Percentiles rank a stretch among this genome's conserved stretches.
phyloP scores from a whole-genome alignment of 2,797 vertebrate species.

The Enteromius viviparus region DNA sequence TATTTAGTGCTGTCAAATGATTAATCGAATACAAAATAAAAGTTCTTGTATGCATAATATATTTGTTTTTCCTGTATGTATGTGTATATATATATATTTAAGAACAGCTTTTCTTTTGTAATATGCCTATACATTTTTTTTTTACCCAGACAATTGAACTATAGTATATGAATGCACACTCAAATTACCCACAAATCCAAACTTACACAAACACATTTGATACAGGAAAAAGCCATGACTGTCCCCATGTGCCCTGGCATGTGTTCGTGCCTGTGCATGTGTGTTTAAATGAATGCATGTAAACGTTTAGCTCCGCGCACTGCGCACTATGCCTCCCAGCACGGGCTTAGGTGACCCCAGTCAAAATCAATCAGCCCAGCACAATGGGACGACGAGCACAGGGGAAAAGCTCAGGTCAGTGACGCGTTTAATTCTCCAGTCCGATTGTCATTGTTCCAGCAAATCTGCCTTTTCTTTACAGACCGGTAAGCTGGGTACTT shows the following conservation, averaged over 20 bases:
- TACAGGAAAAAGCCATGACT: not conserved
- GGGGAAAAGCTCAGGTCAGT: conserved; percentile 67
- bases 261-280: conserved; percentile 15
- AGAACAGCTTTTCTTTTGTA: not conserved
- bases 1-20: too few relatives aligned
- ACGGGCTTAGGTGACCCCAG: conserved; percentile 75
- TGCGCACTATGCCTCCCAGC: conserved; percentile 69
- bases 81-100: not conserved
- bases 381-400: conserved; percentile 74
- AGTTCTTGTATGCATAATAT: too few relatives aligned
- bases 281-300: conserved; percentile 77
- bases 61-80: too few relatives aligned
- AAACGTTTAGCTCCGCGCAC: conserved; percentile 76
- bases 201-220: not conserved
- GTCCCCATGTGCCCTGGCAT: not conserved
- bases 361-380: conserved; percentile 76
- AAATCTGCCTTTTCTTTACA: conserved; percentile 61
- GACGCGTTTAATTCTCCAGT: conserved; percentile 71
- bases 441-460: conserved; percentile 68
- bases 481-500: conserved; percentile 68
- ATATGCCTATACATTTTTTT: too few relatives aligned
- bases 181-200: conserved; percentile 7
- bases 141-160: not conserved
- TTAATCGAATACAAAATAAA: too few relatives aligned
- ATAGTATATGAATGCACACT: not conserved